Conservation (phyloP, 2,797 vertebrate genomes). For the Gymnoscopelus microlampas region DNA sequence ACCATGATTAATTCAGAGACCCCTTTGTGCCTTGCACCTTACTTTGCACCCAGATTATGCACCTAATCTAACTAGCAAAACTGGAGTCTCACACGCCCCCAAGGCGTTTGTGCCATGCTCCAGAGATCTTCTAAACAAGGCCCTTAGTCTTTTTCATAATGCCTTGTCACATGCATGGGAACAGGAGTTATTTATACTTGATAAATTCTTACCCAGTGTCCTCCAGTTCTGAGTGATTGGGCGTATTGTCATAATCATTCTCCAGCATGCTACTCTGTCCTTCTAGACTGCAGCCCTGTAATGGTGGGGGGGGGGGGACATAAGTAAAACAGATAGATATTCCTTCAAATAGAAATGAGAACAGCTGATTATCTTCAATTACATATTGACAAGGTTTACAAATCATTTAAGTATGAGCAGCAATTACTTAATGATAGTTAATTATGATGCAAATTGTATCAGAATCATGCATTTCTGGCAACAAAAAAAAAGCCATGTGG, state of each 20-base stretch:
- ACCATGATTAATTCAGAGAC: too few species aligned
- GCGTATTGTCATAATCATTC: constrained; percentile 90
- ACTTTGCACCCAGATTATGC: too few species aligned
- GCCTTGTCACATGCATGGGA: background rate
- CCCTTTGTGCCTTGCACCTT: too few species aligned
- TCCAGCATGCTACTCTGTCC: constrained; percentile 88
- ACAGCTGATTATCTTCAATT: constrained; percentile 21
- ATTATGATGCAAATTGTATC: constrained; percentile 7
- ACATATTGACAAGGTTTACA: background rate
- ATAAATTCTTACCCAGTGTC: constrained; percentile 82
- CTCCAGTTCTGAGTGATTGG: constrained; percentile 85
- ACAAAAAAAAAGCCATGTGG: constrained; percentile 14
- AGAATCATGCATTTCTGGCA: constrained; percentile 72
- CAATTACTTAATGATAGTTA: constrained; percentile 6
- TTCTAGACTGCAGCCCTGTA: constrained; percentile 91
- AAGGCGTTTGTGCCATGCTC: too few species aligned
- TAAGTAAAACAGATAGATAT: background rate
- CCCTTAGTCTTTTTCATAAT: too few species aligned
- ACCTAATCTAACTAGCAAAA: too few species aligned
- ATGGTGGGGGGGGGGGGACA: constrained; percentile 6
- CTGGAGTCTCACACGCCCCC: too few species aligned
- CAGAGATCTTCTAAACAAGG: too few species aligned
- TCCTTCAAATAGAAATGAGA: constrained; percentile 7
- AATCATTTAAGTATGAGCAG: background rate
- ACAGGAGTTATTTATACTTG: background rate